Evolutionary conservation across 1,140 invertebrate species (phyloP).

Genomic region (Triops cancriformis): DNA sequence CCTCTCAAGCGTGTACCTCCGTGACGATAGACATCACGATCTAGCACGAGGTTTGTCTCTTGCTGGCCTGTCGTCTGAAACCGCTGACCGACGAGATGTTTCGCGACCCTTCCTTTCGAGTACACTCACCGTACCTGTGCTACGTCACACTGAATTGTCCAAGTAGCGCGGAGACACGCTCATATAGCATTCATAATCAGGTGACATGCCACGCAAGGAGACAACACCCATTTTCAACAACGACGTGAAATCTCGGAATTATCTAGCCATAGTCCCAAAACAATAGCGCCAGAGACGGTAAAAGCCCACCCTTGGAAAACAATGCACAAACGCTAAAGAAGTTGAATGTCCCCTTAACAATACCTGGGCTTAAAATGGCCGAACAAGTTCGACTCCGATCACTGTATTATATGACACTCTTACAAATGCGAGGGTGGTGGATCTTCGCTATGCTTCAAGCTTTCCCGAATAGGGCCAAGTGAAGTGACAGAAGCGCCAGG

Average conservation of each 20-base stretch:
- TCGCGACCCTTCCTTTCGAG: not conserved
- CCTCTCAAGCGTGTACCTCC: not conserved
- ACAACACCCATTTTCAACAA: not conserved
- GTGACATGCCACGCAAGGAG: not conserved
- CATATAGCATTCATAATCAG: not conserved
- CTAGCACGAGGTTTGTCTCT: not conserved
- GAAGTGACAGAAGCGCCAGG: not conserved
- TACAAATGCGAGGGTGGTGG: not conserved
- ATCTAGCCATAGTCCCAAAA: not conserved
- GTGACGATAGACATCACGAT: not conserved
- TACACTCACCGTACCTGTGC: not conserved
- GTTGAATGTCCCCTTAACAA: not conserved
- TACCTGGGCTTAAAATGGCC: not conserved
- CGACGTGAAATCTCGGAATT: not conserved
- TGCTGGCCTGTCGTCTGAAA: not conserved
- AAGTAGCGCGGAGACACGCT: not conserved
- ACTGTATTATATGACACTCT: not conserved
- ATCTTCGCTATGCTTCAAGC: not conserved
- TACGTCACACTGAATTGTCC: not conserved
- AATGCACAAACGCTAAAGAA: not conserved
- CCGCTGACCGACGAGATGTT: not conserved
- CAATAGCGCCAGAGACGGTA: not conserved
- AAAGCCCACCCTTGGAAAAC: not conserved
- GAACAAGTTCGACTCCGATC: not conserved
- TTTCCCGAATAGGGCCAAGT: not conserved